These are phyloP conservation scores for Harpagifer antarcticus DNA, from an alignment of 2,797 vertebrate genomes.

Conservation along the genomic window DNA sequence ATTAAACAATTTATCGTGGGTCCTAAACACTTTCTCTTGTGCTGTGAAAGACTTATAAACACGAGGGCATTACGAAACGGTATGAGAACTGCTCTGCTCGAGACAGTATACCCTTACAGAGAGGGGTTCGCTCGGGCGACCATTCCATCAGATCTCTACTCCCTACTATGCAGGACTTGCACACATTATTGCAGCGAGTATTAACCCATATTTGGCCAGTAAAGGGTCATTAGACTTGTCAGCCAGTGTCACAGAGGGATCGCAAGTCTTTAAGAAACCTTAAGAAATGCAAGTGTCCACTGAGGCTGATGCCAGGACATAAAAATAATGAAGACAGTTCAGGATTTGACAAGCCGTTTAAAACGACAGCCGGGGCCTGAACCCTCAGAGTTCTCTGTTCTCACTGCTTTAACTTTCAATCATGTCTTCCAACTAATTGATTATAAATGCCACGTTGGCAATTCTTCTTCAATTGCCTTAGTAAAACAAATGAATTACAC, in stretches of 20 bases:
- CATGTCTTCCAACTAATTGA: slow-evolving; percentile 69
- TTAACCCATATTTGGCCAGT: background rate
- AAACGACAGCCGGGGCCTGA: slow-evolving; percentile 68
- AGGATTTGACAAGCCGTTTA: slow-evolving; percentile 64
- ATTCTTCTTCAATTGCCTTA: slow-evolving; percentile 75
- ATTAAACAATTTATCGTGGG: background rate
- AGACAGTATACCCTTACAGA: background rate
- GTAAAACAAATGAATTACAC: slow-evolving; percentile 71
- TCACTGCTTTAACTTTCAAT: slow-evolving; percentile 74
- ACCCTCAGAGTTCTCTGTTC: slow-evolving; percentile 64
- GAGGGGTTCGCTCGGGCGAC: background rate
- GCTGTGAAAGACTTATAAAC: slow-evolving; percentile 11
- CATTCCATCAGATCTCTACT: slow-evolving; percentile 16
- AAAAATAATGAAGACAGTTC: slow-evolving; percentile 66
- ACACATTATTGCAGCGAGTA: background rate
- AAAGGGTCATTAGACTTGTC: slow-evolving; percentile 13
- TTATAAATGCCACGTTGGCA: slow-evolving; percentile 73
- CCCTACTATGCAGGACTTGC: slow-evolving; percentile 4
- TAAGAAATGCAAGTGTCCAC: slow-evolving; percentile 35
- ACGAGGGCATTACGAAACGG: background rate
- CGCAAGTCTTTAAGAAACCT: slow-evolving; percentile 44
- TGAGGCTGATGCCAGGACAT: slow-evolving; percentile 57
- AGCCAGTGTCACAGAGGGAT: slow-evolving; percentile 29
- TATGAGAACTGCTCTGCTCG: slow-evolving; percentile 6
- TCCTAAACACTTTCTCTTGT: slow-evolving; percentile 1